phyloP scores from a whole-genome alignment of 2,797 vertebrate species.

The Myotis myotis region DNA sequence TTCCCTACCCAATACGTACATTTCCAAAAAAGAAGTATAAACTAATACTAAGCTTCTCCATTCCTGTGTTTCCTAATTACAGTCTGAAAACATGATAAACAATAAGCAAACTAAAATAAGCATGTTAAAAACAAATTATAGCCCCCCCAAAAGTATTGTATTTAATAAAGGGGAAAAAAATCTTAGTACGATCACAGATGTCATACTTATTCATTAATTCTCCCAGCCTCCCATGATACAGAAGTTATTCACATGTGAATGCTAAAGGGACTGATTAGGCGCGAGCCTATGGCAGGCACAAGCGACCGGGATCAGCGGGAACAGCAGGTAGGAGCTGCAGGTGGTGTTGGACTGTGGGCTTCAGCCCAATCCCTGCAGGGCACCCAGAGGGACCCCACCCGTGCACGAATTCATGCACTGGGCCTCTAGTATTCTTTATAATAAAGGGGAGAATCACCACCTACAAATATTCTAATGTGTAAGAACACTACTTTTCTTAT shows the following conservation, averaged over 20 bases:
- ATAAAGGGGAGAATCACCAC: neutral
- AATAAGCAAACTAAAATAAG: constrained; percentile 27
- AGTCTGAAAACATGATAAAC: neutral
- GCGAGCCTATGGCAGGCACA: too few relatives aligned
- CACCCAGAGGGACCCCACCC: too few relatives aligned
- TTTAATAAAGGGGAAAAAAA: neutral
- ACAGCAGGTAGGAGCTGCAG: too few relatives aligned
- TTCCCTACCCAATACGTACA: neutral
- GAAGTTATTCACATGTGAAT: neutral
- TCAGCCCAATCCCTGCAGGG: too few relatives aligned
- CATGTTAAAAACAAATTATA: neutral
- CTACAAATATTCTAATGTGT: neutral
- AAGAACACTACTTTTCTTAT: neutral
- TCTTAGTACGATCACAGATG: neutral
- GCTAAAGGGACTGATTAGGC: neutral
- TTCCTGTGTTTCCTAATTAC: neutral
- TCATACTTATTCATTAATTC: neutral
- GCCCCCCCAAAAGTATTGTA: neutral
- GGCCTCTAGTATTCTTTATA: neutral
- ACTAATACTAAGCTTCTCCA: neutral
- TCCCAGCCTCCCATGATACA: neutral
- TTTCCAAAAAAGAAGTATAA: neutral
- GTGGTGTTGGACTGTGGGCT: too few relatives aligned
- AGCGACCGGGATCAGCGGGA: too few relatives aligned
- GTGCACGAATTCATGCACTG: too few relatives aligned